Conservation (phyloP, 1,140 invertebrate species). For the Drosophila parabipectinata region DNA sequence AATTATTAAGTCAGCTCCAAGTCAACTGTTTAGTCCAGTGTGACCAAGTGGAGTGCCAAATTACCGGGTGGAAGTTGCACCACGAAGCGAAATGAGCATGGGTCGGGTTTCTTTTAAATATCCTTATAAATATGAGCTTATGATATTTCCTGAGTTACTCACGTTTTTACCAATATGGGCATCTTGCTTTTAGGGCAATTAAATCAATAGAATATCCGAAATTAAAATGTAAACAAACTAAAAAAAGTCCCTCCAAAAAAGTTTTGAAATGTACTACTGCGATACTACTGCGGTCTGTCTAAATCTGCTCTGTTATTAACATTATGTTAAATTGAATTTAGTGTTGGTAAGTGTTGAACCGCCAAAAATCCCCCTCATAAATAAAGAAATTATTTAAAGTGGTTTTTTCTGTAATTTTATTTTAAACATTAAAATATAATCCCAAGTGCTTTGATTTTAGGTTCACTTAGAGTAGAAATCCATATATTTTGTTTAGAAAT, state of each 20-base stretch:
- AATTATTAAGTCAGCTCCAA: slow-evolving; percentile 24
- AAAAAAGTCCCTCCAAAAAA: background rate
- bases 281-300: background rate
- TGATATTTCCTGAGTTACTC: slow-evolving; percentile 30
- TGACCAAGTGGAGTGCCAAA: background rate
- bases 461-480: slow-evolving; percentile 17
- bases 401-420: background rate
- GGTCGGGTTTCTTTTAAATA: background rate
- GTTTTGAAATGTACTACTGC: background rate
- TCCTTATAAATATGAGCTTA: background rate
- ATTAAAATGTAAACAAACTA: slow-evolving; percentile 3
- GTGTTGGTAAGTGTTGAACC: background rate
- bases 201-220: background rate
- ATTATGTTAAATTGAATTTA: background rate
- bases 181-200: slow-evolving; percentile 22
- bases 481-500: slow-evolving; percentile 10
- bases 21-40: slow-evolving; percentile 10
- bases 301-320: background rate
- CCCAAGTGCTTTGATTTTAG: slow-evolving; percentile 42
- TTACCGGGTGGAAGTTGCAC: background rate
- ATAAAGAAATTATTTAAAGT: background rate
- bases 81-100: background rate
- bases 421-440: background rate
- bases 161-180: slow-evolving; percentile 78
- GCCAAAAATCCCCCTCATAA: background rate